Conservation (phyloP, 92 coral and sea anemone species). For the Phymanthus crucifer region DNA sequence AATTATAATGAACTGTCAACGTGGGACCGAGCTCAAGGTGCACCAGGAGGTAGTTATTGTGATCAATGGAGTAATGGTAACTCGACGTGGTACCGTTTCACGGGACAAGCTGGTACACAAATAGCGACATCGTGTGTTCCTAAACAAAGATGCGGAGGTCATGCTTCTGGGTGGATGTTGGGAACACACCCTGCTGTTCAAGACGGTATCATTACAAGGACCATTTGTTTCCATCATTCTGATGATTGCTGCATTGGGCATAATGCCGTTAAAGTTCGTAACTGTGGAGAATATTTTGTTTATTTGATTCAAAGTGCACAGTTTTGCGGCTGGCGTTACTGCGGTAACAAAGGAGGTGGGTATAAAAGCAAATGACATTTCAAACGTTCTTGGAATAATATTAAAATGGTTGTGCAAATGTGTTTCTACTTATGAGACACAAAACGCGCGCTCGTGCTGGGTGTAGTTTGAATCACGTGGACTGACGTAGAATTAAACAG, state of each 20-base stretch:
- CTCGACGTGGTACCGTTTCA: conserved; percentile 24
- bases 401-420: too few relatives aligned
- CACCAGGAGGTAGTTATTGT: background rate
- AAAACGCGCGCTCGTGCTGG: too few relatives aligned
- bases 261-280: conserved; percentile 23
- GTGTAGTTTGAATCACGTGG: too few relatives aligned
- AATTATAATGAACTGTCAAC: background rate
- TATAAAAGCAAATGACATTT: background rate
- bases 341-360: conserved; percentile 29
- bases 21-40: background rate
- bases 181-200: conserved; percentile 35
- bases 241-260: conserved; percentile 14
- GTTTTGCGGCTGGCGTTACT: conserved; percentile 18
- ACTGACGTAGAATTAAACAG: too few relatives aligned
- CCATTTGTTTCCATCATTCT: conserved; percentile 30
- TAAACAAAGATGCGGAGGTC: conserved; percentile 22
- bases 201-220: conserved; percentile 31
- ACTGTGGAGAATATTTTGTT: conserved; percentile 38
- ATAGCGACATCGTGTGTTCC: conserved; percentile 22
- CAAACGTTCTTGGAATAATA: too few relatives aligned
- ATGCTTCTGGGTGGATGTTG: conserved; percentile 47
- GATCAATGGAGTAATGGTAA: background rate
- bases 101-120: conserved; percentile 18
- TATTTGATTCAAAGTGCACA: conserved; percentile 9
- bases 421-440: too few relatives aligned